These are phyloP conservation scores for Pseudococcus jackbeardsleyi DNA, from an alignment of 2,888 invertebrate species.

Conservation along the genomic window DNA sequence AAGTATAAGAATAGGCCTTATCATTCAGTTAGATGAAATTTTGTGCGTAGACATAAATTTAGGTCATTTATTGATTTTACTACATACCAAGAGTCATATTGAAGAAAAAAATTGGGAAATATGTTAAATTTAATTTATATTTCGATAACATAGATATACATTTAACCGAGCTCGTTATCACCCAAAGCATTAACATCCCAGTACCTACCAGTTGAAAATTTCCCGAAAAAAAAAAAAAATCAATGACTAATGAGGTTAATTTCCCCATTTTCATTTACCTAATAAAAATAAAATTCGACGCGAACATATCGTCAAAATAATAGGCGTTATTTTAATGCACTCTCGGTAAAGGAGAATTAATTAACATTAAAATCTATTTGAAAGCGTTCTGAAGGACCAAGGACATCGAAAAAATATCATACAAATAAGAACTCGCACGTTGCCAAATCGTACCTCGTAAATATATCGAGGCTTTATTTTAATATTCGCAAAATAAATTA, in stretches of 20 bases:
- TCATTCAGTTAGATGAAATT: not conserved
- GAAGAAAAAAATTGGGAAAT: not conserved
- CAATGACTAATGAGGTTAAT: not conserved
- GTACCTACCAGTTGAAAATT: not conserved
- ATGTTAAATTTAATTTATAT: not conserved
- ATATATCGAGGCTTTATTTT: slow-evolving; percentile 13
- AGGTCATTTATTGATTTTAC: slow-evolving; percentile 27
- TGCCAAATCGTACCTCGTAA: slow-evolving; percentile 9
- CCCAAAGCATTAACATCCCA: too few relatives aligned
- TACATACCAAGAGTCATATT: not conserved
- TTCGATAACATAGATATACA: too few relatives aligned
- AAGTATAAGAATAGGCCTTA: not conserved
- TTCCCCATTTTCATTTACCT: not conserved
- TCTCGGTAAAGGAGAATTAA: not conserved
- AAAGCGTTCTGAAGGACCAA: slow-evolving; percentile 41
- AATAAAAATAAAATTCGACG: not conserved
- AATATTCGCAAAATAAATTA: slow-evolving; percentile 32
- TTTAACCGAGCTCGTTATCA: too few relatives aligned
- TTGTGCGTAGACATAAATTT: slow-evolving; percentile 8
- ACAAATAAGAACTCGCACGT: slow-evolving; percentile 7
- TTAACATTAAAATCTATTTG: slow-evolving; percentile 34
- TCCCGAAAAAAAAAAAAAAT: not conserved
- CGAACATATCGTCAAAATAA: not conserved
- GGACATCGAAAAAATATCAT: slow-evolving; percentile 20
- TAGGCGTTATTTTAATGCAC: not conserved